phyloP scores from a whole-genome alignment of 2,113 vertebrate genomes.

The Cranoglanis bouderius region DNA sequence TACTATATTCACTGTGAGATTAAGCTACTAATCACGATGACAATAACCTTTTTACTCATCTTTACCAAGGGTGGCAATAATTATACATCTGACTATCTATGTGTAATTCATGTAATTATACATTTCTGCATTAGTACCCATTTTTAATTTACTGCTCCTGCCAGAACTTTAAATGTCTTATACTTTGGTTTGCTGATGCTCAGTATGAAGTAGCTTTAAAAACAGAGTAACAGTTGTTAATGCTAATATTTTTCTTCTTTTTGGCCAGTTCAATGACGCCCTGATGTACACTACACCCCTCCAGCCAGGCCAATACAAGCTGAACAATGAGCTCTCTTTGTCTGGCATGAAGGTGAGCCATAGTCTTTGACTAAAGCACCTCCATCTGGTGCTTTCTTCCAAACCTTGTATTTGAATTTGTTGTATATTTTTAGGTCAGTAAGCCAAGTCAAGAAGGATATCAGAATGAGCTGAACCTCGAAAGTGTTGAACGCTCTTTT shows the following conservation, averaged over 20 bases:
- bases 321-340: conserved; percentile 93
- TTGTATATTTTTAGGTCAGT: conserved; percentile 74
- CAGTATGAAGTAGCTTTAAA: neutral
- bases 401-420: neutral
- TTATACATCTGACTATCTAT: neutral
- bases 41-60: neutral
- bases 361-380: neutral
- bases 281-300: conserved; percentile 91
- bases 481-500: conserved; percentile 96
- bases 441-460: conserved; percentile 97
- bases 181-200: neutral
- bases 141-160: neutral
- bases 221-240: neutral
- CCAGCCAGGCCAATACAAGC: conserved; percentile 91
- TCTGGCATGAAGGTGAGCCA: conserved; percentile 91
- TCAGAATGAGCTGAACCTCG: conserved; percentile 97
- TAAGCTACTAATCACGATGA: neutral
- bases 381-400: neutral
- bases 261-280: conserved; percentile 88
- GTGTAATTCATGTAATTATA: neutral
- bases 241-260: conserved; percentile 21
- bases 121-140: neutral
- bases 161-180: neutral
- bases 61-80: neutral
- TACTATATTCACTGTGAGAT: neutral